Conservation (phyloP, 2,888 invertebrate species). For the Neoitamus cyanurus region DNA sequence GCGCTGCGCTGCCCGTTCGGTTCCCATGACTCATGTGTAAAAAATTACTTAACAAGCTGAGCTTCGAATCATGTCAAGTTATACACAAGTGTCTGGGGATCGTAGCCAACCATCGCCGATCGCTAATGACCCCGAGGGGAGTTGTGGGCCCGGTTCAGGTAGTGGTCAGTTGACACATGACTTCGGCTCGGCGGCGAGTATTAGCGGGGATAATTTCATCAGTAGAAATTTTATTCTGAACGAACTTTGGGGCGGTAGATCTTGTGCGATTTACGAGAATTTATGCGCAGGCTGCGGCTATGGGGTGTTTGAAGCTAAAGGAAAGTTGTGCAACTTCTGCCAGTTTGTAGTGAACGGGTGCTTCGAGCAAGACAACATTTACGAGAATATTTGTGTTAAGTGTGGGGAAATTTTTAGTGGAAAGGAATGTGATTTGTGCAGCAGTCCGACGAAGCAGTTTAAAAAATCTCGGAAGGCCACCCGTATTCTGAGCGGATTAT, state of each 20-base stretch:
- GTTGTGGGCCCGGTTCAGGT: neutral
- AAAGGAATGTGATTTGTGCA: constrained; percentile 57
- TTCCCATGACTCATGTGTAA: constrained; percentile 46
- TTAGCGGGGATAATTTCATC: neutral
- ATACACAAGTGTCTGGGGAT: constrained; percentile 27
- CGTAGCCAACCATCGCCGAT: neutral
- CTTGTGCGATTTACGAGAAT: constrained; percentile 60
- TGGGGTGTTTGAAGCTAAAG: constrained; percentile 62
- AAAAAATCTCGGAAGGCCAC: constrained; percentile 32
- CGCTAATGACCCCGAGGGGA: neutral
- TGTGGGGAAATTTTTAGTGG: constrained; percentile 61
- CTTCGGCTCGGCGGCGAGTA: neutral
- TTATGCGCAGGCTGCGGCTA: constrained; percentile 64
- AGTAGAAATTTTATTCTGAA: constrained; percentile 39
- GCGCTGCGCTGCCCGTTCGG: neutral
- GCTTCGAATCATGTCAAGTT: constrained; percentile 46
- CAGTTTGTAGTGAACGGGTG: constrained; percentile 61
- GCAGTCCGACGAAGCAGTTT: neutral
- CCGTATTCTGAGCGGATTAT: constrained; percentile 41
- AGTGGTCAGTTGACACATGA: neutral
- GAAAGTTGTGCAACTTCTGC: constrained; percentile 63
- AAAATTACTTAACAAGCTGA: constrained; percentile 33
- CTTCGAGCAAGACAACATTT: constrained; percentile 56
- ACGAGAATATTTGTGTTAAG: constrained; percentile 64
- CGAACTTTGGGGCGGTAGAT: constrained; percentile 40